Percentiles rank a stretch among this genome's conserved stretches.
Conservation (phyloP, 2,888 invertebrate genomes). For the Latrodectus hesperus region DNA sequence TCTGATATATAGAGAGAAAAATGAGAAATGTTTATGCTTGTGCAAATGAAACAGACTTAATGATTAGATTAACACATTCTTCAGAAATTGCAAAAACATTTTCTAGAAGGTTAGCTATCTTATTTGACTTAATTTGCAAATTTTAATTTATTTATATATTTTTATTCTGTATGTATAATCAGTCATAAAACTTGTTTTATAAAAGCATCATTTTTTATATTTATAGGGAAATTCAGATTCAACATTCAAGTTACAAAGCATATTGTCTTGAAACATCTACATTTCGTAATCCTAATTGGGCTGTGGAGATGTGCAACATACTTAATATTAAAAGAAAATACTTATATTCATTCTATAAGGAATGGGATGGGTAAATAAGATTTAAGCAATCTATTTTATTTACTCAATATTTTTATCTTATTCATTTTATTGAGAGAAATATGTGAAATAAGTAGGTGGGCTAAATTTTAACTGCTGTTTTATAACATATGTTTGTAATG, state of each 20-base stretch:
- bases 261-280: neutral
- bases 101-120: no score
- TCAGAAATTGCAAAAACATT: no score
- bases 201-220: neutral
- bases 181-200: neutral
- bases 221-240: neutral
- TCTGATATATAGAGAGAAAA: no score
- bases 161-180: neutral
- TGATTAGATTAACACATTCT: no score
- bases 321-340: slow-evolving; percentile 9
- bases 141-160: neutral
- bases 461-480: no score
- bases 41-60: no score
- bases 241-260: neutral
- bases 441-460: no score
- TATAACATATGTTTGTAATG: no score
- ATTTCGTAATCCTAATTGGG: slow-evolving; percentile 22
- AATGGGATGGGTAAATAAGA: slow-evolving; percentile 24
- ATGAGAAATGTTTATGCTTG: no score
- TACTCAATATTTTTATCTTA: neutral
- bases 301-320: slow-evolving; percentile 1
- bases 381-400: neutral
- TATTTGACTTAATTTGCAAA: neutral
- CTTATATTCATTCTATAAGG: slow-evolving; percentile 17
- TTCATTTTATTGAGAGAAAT: neutral